These are phyloP conservation scores for Monodelphis domestica DNA, from an alignment of 2,797 vertebrate species.

Conservation along the genomic window DNA sequence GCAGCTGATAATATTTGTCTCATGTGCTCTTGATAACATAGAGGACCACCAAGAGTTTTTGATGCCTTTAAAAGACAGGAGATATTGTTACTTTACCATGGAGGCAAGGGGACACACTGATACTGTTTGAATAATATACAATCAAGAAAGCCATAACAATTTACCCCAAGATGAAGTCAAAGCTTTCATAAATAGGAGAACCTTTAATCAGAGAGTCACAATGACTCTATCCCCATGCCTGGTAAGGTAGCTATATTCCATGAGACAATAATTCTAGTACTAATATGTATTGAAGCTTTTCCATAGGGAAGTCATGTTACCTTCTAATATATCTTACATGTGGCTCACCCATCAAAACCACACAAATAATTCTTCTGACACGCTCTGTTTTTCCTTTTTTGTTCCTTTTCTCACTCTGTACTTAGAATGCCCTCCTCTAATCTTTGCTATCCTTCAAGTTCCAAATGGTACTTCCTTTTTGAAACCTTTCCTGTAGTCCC, in stretches of 20 bases:
- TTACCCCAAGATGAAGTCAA: background rate
- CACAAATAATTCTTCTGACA: background rate
- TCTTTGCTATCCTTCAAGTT: background rate
- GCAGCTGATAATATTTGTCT: background rate
- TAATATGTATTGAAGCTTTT: background rate
- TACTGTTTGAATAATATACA: background rate
- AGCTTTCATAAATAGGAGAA: background rate
- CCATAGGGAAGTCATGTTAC: too few species aligned
- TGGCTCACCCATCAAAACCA: background rate
- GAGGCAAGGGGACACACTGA: background rate
- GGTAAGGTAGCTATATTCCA: background rate
- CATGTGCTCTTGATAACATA: background rate
- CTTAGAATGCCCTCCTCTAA: background rate
- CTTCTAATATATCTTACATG: too few species aligned
- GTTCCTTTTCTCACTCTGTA: background rate
- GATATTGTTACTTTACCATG: background rate
- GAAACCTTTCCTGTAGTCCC: too few species aligned
- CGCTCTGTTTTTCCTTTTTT: background rate
- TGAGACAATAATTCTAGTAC: background rate
- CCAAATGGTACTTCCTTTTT: too few species aligned
- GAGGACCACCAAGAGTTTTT: background rate
- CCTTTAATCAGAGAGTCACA: background rate
- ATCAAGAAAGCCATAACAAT: background rate
- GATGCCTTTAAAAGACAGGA: background rate
- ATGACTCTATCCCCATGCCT: background rate